Evolutionary conservation across 2,113 vertebrate genomes (phyloP).

Genomic region (Ardeotis arabs): DNA sequence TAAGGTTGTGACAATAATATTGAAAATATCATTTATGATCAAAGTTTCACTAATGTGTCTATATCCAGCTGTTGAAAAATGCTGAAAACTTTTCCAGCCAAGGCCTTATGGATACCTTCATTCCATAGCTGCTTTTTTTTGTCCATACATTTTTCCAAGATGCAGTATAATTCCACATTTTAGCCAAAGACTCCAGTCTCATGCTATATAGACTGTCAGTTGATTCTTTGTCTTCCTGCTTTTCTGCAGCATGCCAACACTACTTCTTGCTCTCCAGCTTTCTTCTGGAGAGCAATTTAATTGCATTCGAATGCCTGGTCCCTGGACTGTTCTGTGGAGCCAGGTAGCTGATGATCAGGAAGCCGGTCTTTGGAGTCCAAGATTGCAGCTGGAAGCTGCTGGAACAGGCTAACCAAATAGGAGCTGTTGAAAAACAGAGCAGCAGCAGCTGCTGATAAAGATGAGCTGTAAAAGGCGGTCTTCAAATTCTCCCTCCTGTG

Average conservation of each 20-base stretch:
- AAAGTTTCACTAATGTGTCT: background rate
- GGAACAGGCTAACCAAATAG: background rate
- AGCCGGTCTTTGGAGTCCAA: background rate
- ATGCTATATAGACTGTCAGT: slow-evolving; percentile 33
- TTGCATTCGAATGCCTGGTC: slow-evolving; percentile 38
- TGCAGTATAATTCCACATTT: slow-evolving; percentile 38
- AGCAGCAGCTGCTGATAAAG: background rate
- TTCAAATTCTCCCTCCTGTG: background rate
- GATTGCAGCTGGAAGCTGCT: slow-evolving; percentile 27
- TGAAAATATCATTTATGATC: background rate
- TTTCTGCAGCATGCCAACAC: slow-evolving; percentile 19
- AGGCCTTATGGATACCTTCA: slow-evolving; percentile 3
- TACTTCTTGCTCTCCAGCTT: slow-evolving; percentile 39
- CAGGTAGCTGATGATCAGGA: slow-evolving; percentile 47
- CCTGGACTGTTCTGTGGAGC: slow-evolving; percentile 18
- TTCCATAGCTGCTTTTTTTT: slow-evolving; percentile 33
- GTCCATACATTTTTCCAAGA: slow-evolving; percentile 30
- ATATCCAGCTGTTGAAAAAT: slow-evolving; percentile 2
- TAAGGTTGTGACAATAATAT: background rate
- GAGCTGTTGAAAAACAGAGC: background rate
- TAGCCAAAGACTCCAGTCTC: slow-evolving; percentile 2
- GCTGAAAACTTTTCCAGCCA: background rate
- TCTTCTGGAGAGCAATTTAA: slow-evolving; percentile 47
- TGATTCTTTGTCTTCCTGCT: slow-evolving; percentile 35
- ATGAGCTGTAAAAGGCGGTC: background rate